phyloP scores from a whole-genome alignment of 2,113 vertebrate species.

The Amphilophus citrinellus region DNA sequence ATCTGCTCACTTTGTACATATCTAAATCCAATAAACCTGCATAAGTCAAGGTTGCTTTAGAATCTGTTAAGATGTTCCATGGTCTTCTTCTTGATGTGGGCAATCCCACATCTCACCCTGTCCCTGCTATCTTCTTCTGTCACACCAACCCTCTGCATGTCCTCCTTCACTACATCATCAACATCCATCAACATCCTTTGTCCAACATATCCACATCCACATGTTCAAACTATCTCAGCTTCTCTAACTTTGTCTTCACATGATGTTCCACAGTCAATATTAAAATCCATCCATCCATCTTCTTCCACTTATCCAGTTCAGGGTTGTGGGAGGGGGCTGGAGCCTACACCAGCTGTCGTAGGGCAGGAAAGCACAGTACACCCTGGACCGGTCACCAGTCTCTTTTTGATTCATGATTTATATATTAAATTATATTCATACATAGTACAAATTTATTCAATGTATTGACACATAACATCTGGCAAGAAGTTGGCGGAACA shows the following conservation, averaged over 20 bases:
- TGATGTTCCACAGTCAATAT: no score
- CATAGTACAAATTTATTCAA: no score
- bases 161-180: background rate
- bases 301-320: no score
- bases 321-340: no score
- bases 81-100: background rate
- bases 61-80: conserved; percentile 1
- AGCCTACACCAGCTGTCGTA: no score
- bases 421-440: no score
- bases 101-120: background rate
- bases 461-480: background rate
- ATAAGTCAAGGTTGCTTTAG: conserved; percentile 26
- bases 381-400: no score
- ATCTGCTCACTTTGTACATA: background rate
- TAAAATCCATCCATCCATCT: no score
- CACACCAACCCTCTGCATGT: background rate
- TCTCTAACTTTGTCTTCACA: no score
- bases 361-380: no score
- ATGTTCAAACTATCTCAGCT: background rate
- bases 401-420: no score
- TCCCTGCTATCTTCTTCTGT: background rate
- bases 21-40: conserved; percentile 47
- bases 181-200: background rate
- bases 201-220: background rate
- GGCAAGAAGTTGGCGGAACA: background rate